A percentile compares a stretch with the other conserved stretches of the same genome.
Conservation (phyloP, 1,140 invertebrate genomes). For the Arctopsyche grandis region DNA sequence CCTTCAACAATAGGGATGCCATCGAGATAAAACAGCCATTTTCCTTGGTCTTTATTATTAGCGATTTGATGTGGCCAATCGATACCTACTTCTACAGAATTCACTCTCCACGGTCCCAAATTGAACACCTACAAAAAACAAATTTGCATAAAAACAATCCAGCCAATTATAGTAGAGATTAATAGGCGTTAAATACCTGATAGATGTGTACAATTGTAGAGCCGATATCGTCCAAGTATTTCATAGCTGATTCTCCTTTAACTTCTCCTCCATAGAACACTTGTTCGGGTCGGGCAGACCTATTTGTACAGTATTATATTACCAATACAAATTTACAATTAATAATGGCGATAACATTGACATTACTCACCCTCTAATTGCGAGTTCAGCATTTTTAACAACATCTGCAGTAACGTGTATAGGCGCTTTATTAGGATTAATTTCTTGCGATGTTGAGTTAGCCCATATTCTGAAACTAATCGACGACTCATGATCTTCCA, state of each 20-base stretch:
- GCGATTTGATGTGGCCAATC: constrained; percentile 91
- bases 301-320: constrained; percentile 58
- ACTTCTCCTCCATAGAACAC: constrained; percentile 88
- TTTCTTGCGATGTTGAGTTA: constrained; percentile 88
- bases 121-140: constrained; percentile 73
- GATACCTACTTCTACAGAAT: constrained; percentile 81
- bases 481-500: constrained; percentile 75
- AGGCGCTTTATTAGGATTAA: constrained; percentile 67
- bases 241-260: constrained; percentile 84
- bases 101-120: constrained; percentile 86
- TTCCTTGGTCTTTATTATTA: constrained; percentile 79
- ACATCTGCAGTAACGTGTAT: constrained; percentile 72
- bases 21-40: constrained; percentile 92
- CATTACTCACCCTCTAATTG: constrained; percentile 77
- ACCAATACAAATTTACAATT: background rate
- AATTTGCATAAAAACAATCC: background rate
- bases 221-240: constrained; percentile 86
- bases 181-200: constrained; percentile 66
- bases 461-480: constrained; percentile 80
- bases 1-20: constrained; percentile 79
- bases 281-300: constrained; percentile 75
- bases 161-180: background rate
- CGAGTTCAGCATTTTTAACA: constrained; percentile 83
- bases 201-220: constrained; percentile 86
- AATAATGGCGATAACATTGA: too few species aligned